These are phyloP conservation scores for Nowickia ferox DNA, from an alignment of 2,888 invertebrate species.

Conservation along the genomic window DNA sequence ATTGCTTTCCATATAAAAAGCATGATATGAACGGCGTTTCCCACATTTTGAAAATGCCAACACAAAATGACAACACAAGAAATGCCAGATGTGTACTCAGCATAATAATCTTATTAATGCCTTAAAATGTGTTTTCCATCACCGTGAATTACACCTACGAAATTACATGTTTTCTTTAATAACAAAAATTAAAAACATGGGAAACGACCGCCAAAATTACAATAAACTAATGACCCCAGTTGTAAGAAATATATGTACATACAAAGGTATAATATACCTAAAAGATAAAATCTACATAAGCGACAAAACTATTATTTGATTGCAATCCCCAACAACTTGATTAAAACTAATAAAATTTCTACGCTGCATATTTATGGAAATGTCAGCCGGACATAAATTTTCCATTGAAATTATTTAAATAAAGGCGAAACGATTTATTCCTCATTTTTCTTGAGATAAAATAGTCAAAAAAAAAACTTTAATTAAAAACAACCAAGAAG, in stretches of 20 bases:
- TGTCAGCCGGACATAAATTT: background rate
- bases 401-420: slow-evolving; percentile 1
- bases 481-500: background rate
- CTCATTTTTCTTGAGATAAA: background rate
- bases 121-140: background rate
- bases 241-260: background rate
- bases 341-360: no score
- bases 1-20: no score
- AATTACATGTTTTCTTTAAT: background rate
- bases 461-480: background rate
- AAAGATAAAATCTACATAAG: background rate
- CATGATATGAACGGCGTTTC: no score
- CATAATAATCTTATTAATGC: background rate
- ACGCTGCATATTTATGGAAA: background rate
- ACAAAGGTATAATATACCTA: background rate
- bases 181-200: no score
- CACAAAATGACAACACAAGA: no score
- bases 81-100: no score
- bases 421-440: background rate
- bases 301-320: no score
- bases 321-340: no score
- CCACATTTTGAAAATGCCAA: no score
- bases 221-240: background rate
- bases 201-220: background rate
- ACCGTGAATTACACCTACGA: slow-evolving; percentile 1